Evolutionary conservation across 2,113 vertebrate species (phyloP).

Genomic region (Carlito syrichta): DNA sequence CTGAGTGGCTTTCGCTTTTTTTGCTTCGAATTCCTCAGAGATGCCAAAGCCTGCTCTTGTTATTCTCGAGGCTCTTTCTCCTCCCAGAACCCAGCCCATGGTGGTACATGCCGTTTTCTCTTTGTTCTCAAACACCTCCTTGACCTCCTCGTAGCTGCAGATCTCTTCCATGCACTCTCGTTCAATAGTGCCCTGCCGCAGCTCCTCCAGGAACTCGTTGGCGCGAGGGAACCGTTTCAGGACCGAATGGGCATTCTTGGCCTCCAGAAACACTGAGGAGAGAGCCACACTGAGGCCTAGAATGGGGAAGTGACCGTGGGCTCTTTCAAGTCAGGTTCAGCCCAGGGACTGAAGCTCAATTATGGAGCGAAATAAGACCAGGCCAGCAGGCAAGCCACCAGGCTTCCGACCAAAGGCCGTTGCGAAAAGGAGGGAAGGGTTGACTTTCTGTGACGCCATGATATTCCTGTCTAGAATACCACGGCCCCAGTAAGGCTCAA

Average conservation of each 20-base stretch:
- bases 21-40: not conserved
- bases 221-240: conserved; percentile 89
- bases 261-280: conserved; percentile 87
- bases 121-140: conserved; percentile 92
- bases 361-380: not conserved
- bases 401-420: not conserved
- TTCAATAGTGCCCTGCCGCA: conserved; percentile 89
- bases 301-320: not conserved
- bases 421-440: not conserved
- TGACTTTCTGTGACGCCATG: not conserved
- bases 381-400: not conserved
- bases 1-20: not conserved
- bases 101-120: conserved; percentile 86
- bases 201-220: conserved; percentile 90
- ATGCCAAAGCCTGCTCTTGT: not conserved
- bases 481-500: too few species aligned
- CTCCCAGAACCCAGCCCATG: not conserved
- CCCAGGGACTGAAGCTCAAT: not conserved
- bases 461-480: not conserved
- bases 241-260: conserved; percentile 85
- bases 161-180: conserved; percentile 90
- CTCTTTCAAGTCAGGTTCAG: not conserved
- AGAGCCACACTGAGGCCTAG: conserved; percentile 26
- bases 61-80: not conserved
- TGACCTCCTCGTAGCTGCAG: conserved; percentile 93